Evolutionary conservation across 1,140 invertebrate genomes (phyloP), one percentile per base, ranked within the genome.

Genomic region (Drosophila lowei): DNA sequence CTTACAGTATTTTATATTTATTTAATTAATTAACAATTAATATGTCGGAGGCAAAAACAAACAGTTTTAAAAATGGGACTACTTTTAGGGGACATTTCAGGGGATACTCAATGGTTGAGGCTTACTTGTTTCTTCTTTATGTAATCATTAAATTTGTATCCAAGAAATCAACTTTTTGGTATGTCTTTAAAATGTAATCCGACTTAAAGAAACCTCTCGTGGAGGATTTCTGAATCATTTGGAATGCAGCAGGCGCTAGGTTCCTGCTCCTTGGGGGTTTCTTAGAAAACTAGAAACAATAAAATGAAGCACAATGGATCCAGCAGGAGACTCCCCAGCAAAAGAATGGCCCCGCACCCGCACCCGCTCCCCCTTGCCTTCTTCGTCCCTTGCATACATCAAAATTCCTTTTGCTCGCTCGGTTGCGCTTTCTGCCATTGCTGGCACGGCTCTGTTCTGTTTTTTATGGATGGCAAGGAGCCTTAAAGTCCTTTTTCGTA

Each of bases 261-360:
- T 28, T 30, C 7, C 28, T 3, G n/a, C 42, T 44, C 38, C 63
- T 18, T 38, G 34, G 25, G 38, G 48, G 53, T 71, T 60, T 71
- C 67, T 62, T 50, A 25, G 58, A 71, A 71, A 70, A 63, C 68
- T 64, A 57, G 46, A 73, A 57, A 73, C 52, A 73, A 73, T 73
- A 49, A 43, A 43, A 44, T 41, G 21, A 72, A 34, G 52, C 46
- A 72, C 71, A 73, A 73, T 41, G 56, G 34, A 18, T 5, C 34
- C 11, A 13, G 34, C 11, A 11, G 34, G 34, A 38, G 48, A 9
- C 23, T 28, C 23, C 16, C n/a, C 16, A 41, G 34, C 25, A 42
- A 42, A 11, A n/a, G n/a, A 21, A 30, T 3, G 28, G 28, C 18
- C 28, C 13, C 64, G 52, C 28, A 41, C 25, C 59, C 54, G 46